phyloP scores from a whole-genome alignment of 2,113 vertebrate genomes.

The Xenus cinereus region DNA sequence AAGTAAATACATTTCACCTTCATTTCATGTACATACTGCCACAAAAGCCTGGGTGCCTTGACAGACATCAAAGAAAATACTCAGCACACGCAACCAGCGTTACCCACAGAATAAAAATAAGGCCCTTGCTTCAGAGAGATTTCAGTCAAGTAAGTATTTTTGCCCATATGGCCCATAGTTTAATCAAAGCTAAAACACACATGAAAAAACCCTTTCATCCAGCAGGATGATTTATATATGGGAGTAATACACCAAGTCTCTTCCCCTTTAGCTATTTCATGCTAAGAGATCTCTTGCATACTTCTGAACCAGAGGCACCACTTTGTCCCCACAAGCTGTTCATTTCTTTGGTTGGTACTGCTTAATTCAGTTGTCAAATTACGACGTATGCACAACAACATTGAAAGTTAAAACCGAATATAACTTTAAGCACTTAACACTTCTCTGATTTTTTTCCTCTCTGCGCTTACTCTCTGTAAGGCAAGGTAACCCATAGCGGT shows the following conservation, averaged over 20 bases:
- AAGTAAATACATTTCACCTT: neutral
- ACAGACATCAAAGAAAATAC: neutral
- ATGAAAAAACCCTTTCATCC: neutral
- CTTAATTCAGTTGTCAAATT: neutral
- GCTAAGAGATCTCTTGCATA: neutral
- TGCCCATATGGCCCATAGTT: accelerated
- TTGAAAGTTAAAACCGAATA: neutral
- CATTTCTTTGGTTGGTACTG: neutral
- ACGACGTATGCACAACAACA: neutral
- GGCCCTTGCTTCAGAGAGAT: neutral
- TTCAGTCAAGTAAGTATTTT: neutral
- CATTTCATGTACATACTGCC: neutral
- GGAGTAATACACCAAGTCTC: neutral
- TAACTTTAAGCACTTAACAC: neutral
- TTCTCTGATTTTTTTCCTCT: neutral
- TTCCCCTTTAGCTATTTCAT: neutral
- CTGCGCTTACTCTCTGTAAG: neutral
- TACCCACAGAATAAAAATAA: neutral
- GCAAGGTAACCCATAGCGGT: neutral
- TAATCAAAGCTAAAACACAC: neutral
- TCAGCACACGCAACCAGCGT: neutral
- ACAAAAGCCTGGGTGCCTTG: neutral
- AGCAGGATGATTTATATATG: neutral
- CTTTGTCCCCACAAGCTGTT: neutral
- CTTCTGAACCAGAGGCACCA: neutral